These are phyloP conservation scores for Chiloscyllium plagiosum DNA, from an alignment of 2,113 vertebrate genomes.

Conservation along the genomic window DNA sequence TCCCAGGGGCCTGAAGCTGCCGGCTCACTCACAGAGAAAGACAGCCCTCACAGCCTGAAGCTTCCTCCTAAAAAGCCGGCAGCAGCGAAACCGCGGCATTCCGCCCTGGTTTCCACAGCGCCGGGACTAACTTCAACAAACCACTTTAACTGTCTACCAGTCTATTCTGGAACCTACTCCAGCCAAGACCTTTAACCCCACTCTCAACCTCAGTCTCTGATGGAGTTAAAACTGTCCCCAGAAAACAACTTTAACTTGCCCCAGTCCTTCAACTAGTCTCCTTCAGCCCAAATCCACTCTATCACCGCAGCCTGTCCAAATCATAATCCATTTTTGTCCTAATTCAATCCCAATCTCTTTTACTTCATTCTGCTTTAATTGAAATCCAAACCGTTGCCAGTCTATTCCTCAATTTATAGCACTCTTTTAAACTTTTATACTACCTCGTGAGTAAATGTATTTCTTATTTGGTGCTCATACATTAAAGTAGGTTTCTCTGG, in stretches of 20 bases:
- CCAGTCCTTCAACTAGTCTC: not conserved
- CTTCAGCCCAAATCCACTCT: not conserved
- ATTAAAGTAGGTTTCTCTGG: not conserved
- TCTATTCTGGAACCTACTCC: too few species aligned
- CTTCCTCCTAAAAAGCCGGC: too few species aligned
- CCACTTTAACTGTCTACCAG: too few species aligned
- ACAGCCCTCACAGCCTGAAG: not conserved
- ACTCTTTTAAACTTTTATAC: not conserved
- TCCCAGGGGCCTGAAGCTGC: too few species aligned
- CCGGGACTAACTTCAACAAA: too few species aligned
- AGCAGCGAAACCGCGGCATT: too few species aligned
- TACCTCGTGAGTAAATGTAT: not conserved
- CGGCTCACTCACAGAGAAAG: too few species aligned
- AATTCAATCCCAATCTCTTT: not conserved
- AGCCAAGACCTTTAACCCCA: too few species aligned
- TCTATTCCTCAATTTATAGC: not conserved
- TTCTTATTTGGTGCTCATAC: not conserved
- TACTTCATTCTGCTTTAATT: not conserved
- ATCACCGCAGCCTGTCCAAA: not conserved
- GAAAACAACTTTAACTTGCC: not conserved
- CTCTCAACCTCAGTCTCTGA: too few species aligned
- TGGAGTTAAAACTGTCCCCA: not conserved
- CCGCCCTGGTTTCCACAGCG: too few species aligned
- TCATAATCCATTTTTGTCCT: not conserved
- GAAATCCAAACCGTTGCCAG: not conserved